Evolutionary conservation across 2,888 invertebrate species (phyloP), one percentile per base, ranked within the genome.

Genomic region (Neocrepidodera transversa): DNA sequence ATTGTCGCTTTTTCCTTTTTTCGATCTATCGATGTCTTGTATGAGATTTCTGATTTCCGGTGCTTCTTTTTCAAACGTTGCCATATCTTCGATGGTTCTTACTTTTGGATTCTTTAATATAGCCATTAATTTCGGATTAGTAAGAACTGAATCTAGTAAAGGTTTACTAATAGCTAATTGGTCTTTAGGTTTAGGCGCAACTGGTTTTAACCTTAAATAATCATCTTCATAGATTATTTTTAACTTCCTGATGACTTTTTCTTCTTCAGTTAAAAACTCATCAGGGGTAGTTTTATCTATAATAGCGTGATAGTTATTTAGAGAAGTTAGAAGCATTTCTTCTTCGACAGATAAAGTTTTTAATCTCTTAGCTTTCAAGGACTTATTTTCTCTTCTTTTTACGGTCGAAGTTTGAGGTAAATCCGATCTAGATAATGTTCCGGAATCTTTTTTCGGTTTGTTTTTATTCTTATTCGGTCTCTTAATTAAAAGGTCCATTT

Each of bases 151-250:
- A 45, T 69, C 69, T 40, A 78, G 45, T 1, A 78, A 66, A 0
- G 78, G 78, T 60, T 77, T 79, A 65, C 74, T 79, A 47, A 79
- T 78, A 5, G 77, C 77, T 10, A 74, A 70, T 45, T 71, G 74
- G 62, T 68, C 74, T 68, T 76, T 78, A 0, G 75, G 68, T 58
- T 72, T 76, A 16, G 71, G 72, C 10, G 76, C 74, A 2, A 72
- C 63, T 0, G 76, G 79, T 62, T 72, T 75, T 14, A 66, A 63
- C 28, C 63, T 72, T 45, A 65, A 59, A 5, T 36, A 55, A 4
- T 74, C 72, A 18, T 70, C 64, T 50, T 76, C 76, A 59, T 74
- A 78, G 20, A 73, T 65, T 6, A 65, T 64, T 62, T 78, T 78
- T 16, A 79, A 56, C 59, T 72, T 74, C 26, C 71, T 70, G 2